These are phyloP conservation scores for Brachymystax lenok DNA, from an alignment of 2,797 vertebrate genomes.

Conservation along the genomic window DNA sequence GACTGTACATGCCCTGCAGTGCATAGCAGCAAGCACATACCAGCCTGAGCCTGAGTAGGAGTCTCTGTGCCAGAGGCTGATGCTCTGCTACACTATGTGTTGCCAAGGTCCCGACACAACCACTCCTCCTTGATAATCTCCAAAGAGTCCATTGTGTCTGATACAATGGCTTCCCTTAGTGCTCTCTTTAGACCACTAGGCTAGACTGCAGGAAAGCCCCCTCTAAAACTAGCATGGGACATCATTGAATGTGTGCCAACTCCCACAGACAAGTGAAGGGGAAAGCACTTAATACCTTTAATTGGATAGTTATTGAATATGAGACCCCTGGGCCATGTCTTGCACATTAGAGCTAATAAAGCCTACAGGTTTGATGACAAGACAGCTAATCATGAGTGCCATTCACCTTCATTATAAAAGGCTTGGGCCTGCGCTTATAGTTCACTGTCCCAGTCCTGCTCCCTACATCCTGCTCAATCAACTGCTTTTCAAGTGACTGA, in stretches of 20 bases:
- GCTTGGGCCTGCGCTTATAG: conserved; percentile 11
- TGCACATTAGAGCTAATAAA: conserved; percentile 34
- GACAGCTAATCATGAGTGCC: conserved; percentile 27
- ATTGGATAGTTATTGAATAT: conserved; percentile 51
- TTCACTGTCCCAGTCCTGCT: conserved; percentile 28
- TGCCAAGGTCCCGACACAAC: conserved; percentile 55
- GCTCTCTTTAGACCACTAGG: conserved; percentile 30
- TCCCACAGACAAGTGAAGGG: conserved; percentile 43
- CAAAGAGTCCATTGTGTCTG: conserved; percentile 67
- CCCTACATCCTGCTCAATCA: conserved; percentile 41
- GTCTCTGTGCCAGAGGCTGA: conserved; percentile 26
- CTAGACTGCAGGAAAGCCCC: conserved; percentile 61
- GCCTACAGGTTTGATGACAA: conserved; percentile 31
- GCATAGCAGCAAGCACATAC: conserved; percentile 19
- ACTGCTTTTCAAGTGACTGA: conserved; percentile 18
- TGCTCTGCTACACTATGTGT: conserved; percentile 46
- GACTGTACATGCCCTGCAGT: conserved; percentile 17
- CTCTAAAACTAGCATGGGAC: conserved; percentile 44
- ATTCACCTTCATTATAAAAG: conserved; percentile 31
- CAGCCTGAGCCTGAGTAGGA: conserved; percentile 41
- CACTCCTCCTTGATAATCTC: conserved; percentile 60
- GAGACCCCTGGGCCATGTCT: conserved; percentile 37
- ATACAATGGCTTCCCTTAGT: conserved; percentile 67
- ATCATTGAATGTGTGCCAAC: conserved; percentile 54
- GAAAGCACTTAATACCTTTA: conserved; percentile 32